These are phyloP conservation scores for Laterallus jamaicensis DNA, from an alignment of 2,113 vertebrate species.

Conservation along the genomic window DNA sequence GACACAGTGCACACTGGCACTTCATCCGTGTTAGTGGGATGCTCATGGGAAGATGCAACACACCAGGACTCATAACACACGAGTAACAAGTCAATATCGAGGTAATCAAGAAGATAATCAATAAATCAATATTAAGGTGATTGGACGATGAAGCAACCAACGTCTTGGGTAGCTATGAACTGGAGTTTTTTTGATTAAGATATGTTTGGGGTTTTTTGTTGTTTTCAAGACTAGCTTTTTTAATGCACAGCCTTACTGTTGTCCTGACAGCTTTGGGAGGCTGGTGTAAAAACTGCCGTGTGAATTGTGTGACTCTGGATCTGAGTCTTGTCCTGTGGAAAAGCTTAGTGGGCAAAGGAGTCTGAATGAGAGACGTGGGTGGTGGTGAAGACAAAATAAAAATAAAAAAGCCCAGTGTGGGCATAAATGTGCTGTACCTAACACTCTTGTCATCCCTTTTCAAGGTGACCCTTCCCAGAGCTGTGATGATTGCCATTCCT, in stretches of 20 bases:
- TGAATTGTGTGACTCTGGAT: not conserved
- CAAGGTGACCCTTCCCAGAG: slow-evolving; percentile 87
- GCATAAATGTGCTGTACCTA: not conserved
- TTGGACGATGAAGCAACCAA: not conserved
- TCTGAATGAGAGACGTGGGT: not conserved
- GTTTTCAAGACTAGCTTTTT: not conserved
- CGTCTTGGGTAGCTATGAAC: not conserved
- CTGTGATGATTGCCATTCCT: slow-evolving; percentile 84
- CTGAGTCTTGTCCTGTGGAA: not conserved
- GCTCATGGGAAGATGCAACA: not conserved
- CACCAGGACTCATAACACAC: not conserved
- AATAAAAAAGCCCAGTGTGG: not conserved
- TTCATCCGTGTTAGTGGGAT: not conserved
- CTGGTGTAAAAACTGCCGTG: not conserved
- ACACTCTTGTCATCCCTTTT: not conserved
- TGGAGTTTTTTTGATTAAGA: not conserved
- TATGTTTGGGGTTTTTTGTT: not conserved
- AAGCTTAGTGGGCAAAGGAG: not conserved
- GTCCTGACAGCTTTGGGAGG: not conserved
- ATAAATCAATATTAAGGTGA: not conserved
- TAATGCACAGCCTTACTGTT: not conserved
- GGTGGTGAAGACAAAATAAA: not conserved
- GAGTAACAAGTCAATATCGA: not conserved
- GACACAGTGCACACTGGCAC: not conserved
- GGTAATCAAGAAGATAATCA: not conserved